Percentiles rank a stretch among this genome's conserved stretches.
Conservation (phyloP, 1,140 invertebrate species). For the Drosophila busckii region DNA sequence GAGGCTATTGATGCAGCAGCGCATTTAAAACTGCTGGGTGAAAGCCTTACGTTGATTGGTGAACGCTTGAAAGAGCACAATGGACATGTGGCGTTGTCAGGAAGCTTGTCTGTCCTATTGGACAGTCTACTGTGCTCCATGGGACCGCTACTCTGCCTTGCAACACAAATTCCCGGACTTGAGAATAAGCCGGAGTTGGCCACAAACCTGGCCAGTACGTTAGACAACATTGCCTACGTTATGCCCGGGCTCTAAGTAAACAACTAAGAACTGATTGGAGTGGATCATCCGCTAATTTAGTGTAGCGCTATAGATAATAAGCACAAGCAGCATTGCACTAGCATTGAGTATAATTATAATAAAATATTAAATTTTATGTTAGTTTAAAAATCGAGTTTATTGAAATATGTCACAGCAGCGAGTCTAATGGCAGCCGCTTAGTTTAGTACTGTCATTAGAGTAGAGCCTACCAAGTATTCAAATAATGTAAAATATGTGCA, state of each 20-base stretch:
- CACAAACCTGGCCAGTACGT: constrained; percentile 86
- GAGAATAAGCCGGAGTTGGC: constrained; percentile 80
- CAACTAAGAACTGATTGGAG: too few species aligned
- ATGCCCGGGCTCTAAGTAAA: constrained; percentile 96
- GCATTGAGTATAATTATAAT: background rate
- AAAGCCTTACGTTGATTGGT: constrained; percentile 95
- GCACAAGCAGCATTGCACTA: background rate
- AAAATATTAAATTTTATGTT: background rate
- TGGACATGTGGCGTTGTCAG: constrained; percentile 96
- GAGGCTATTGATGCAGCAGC: constrained; percentile 94
- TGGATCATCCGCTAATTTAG: too few species aligned
- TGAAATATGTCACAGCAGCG: too few species aligned
- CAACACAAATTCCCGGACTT: constrained; percentile 89
- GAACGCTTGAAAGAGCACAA: constrained; percentile 95
- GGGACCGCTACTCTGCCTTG: constrained; percentile 92
- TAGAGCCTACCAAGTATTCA: too few species aligned
- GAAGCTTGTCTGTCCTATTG: constrained; percentile 94
- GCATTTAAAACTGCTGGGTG: constrained; percentile 94
- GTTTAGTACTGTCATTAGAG: too few species aligned
- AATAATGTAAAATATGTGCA: too few species aligned
- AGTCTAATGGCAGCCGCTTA: too few species aligned
- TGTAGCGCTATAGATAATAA: too few species aligned
- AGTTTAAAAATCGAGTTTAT: background rate
- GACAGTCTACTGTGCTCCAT: constrained; percentile 96
- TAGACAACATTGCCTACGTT: constrained; percentile 97